phyloP scores from a whole-genome alignment of 2,888 invertebrate genomes.

The Cylindroiulus punctatus region DNA sequence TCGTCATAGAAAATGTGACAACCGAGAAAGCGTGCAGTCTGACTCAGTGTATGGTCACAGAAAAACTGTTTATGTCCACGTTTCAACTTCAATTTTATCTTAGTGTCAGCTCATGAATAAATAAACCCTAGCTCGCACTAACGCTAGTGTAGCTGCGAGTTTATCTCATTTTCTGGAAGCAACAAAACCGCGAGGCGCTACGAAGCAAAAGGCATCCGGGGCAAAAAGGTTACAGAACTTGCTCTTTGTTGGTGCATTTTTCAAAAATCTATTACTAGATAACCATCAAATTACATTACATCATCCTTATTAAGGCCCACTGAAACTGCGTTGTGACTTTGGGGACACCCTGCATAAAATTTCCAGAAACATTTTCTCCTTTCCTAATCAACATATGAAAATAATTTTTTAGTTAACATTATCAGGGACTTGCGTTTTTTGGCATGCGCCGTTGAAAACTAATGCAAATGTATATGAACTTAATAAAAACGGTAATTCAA shows the following conservation, averaged over 20 bases:
- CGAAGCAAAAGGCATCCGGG: neutral
- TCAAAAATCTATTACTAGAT: too few relatives aligned
- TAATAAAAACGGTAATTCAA: too few relatives aligned
- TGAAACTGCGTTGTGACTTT: too few relatives aligned
- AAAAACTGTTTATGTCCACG: neutral
- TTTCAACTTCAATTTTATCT: neutral
- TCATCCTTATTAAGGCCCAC: too few relatives aligned
- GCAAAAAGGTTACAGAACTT: neutral
- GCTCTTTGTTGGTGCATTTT: neutral
- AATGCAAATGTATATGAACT: too few relatives aligned
- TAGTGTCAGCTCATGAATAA: neutral
- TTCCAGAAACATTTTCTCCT: too few relatives aligned
- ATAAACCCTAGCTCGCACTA: neutral
- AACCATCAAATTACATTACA: too few relatives aligned
- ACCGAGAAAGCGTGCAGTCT: neutral
- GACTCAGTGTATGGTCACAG: neutral
- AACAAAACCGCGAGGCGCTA: neutral
- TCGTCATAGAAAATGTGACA: constrained; percentile 18
- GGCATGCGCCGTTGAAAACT: too few relatives aligned
- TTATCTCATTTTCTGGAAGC: neutral
- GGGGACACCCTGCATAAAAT: too few relatives aligned
- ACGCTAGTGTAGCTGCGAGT: neutral
- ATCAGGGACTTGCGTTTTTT: too few relatives aligned
- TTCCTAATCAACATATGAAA: too few relatives aligned
- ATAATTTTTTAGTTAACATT: too few relatives aligned